Percentiles rank a stretch among this genome's conserved stretches.
Conservation (phyloP, 2,888 invertebrate genomes). For the Trilocha varians region DNA sequence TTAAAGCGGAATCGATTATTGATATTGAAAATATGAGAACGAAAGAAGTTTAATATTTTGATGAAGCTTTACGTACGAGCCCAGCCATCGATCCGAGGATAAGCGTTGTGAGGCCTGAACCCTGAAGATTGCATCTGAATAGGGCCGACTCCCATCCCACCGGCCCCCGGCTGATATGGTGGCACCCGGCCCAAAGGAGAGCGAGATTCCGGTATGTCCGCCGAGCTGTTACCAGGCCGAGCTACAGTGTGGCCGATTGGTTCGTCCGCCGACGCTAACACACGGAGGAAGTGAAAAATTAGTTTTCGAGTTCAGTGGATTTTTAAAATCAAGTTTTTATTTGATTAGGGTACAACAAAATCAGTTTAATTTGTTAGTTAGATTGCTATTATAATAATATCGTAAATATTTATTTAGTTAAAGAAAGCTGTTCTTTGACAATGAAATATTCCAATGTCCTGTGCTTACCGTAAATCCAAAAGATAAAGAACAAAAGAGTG, state of each 20-base stretch:
- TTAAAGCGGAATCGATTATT: too few relatives aligned
- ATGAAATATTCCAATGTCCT: too few relatives aligned
- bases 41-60: too few relatives aligned
- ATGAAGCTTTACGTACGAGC: slow-evolving; percentile 42
- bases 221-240: slow-evolving; percentile 43
- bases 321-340: too few relatives aligned
- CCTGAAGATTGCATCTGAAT: slow-evolving; percentile 39
- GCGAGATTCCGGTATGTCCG: slow-evolving; percentile 46
- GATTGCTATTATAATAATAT: too few relatives aligned
- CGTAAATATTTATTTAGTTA: too few relatives aligned
- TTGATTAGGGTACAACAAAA: too few relatives aligned
- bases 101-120: slow-evolving; percentile 48
- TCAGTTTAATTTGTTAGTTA: too few relatives aligned
- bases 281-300: too few relatives aligned
- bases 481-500: slow-evolving; percentile 27
- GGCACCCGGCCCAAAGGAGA: slow-evolving; percentile 57
- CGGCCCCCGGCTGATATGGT: slow-evolving; percentile 66
- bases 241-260: slow-evolving; percentile 19
- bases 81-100: slow-evolving; percentile 49
- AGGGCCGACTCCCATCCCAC: slow-evolving; percentile 53
- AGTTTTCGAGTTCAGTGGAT: too few relatives aligned
- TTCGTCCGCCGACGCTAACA: slow-evolving; percentile 37
- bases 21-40: too few relatives aligned
- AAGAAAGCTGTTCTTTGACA: too few relatives aligned
- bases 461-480: slow-evolving; percentile 46